Base-by-base conservation (phyloP, 2,113 vertebrate genomes). In the Mobula birostris region DNA sequence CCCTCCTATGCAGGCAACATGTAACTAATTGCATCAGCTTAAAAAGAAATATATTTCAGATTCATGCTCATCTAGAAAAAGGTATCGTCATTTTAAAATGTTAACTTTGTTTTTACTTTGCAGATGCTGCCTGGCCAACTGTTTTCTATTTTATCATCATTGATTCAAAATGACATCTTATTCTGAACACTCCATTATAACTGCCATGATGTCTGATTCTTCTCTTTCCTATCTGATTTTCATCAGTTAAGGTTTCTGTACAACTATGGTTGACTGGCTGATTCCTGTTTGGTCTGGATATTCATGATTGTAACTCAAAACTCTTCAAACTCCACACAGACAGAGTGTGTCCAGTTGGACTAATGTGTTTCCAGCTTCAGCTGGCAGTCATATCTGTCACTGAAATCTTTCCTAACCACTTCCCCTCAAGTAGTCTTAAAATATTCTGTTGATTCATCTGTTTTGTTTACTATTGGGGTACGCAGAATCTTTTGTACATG, bases 371-470 rank as follows among this genome's bases (percentile, higher is more conserved):
- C 78, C 32, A 0, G 15, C 12, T 80, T 80, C 78, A 80, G 78
- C 15, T 80, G 78, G 32, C 2, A 40, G 32, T 11, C 9, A 70
- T 70, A 80, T 80, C 78, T 80, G 32, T 80, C n/a, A 80, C 32
- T 40, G 15, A 80, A 36, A 36, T 80, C 32, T 80, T 80, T 80
- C 78, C 78, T 40, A 36, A 36, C 78, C 78, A 80, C 32, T 36
- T 80, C 78, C 32, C 78, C 36, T 80, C 40, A 80, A 80, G 2
- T 80, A 80, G 32, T 40, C 74, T 77, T 77, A 77, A 77, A 77
- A 77, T 77, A 77, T 77, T 77, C 78, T 80, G 78, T 80, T 80
- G 78, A 80, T 80, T 40, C 32, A 80, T 80, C 32, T 80, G 32
- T 40, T 40, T 80, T 80, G 32, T 40, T 80, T 80, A 36, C 32